phyloP scores from a whole-genome alignment of 2,113 vertebrate species.

The Todiramphus saurophagus region DNA sequence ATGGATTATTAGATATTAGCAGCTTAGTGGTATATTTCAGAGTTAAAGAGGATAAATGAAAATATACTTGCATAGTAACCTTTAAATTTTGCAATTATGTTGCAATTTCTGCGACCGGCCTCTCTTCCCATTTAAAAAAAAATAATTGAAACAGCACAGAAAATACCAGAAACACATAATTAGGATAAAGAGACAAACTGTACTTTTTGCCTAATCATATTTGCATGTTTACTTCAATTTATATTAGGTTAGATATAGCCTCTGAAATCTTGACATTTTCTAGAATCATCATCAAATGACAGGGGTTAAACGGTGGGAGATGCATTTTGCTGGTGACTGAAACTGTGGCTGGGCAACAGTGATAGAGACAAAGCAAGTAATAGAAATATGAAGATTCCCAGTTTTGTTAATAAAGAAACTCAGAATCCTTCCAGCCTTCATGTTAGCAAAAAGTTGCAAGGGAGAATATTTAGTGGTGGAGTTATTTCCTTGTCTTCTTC shows the following conservation, averaged over 20 bases:
- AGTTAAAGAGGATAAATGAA: conserved; percentile 49
- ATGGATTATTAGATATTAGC: conserved; percentile 57
- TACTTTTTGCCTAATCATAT: not conserved
- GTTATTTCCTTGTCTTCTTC: not conserved
- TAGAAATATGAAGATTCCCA: not conserved
- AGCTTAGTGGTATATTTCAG: conserved; percentile 17
- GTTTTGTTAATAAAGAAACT: not conserved
- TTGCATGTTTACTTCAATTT: not conserved
- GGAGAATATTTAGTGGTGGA: not conserved
- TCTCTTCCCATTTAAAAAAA: not conserved
- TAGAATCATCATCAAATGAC: not conserved
- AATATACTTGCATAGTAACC: not conserved
- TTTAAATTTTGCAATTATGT: conserved; percentile 9
- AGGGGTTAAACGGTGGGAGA: not conserved
- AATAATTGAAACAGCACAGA: not conserved
- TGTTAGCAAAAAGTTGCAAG: not conserved
- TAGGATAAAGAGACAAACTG: not conserved
- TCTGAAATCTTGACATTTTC: not conserved
- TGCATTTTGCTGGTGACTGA: not conserved
- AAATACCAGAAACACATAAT: not conserved
- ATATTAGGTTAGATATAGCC: not conserved
- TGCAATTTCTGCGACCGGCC: not conserved
- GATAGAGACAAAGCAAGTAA: not conserved
- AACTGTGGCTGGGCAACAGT: not conserved
- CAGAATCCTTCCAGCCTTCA: not conserved